These are phyloP conservation scores for Eueides isabella DNA, from an alignment of 1,140 invertebrate species.

Conservation along the genomic window DNA sequence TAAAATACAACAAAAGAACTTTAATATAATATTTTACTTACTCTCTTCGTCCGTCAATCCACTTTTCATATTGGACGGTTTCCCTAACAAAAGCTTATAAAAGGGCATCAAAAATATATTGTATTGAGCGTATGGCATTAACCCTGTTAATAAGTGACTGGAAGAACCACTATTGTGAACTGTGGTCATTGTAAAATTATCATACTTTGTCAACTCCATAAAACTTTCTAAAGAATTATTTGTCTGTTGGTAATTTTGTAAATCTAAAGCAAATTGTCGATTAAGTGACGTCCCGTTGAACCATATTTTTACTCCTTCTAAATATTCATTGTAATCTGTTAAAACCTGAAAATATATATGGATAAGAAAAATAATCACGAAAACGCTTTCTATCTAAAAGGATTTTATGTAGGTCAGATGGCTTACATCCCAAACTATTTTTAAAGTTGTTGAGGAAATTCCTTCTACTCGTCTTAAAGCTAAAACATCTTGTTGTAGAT, in stretches of 20 bases:
- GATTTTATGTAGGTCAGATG: constrained; percentile 27
- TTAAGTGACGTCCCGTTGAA: constrained; percentile 88
- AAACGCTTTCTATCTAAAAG: neutral
- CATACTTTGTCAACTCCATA: constrained; percentile 65
- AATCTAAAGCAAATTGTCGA: constrained; percentile 56
- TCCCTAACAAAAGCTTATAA: constrained; percentile 89
- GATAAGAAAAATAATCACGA: neutral
- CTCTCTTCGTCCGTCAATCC: constrained; percentile 89
- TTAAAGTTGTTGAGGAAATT: constrained; percentile 91
- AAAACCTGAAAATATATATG: constrained; percentile 65
- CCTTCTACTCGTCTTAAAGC: constrained; percentile 90
- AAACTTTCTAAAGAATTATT: constrained; percentile 64
- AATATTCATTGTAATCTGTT: constrained; percentile 83
- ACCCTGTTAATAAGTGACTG: constrained; percentile 84
- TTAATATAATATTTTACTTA: constrained; percentile 68
- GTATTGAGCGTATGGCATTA: constrained; percentile 88
- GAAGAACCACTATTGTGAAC: constrained; percentile 85
- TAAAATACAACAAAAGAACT: neutral
- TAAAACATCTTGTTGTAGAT: constrained; percentile 91
- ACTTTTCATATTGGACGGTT: constrained; percentile 89
- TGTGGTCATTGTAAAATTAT: constrained; percentile 84
- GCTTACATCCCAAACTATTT: constrained; percentile 93
- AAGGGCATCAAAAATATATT: constrained; percentile 91
- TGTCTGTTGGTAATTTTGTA: constrained; percentile 52
- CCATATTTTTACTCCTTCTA: constrained; percentile 96